Percentiles rank a stretch among this genome's conserved stretches.
Evolutionary conservation across 2,113 vertebrate genomes (phyloP).

Genomic region (Cichladusa arquata): DNA sequence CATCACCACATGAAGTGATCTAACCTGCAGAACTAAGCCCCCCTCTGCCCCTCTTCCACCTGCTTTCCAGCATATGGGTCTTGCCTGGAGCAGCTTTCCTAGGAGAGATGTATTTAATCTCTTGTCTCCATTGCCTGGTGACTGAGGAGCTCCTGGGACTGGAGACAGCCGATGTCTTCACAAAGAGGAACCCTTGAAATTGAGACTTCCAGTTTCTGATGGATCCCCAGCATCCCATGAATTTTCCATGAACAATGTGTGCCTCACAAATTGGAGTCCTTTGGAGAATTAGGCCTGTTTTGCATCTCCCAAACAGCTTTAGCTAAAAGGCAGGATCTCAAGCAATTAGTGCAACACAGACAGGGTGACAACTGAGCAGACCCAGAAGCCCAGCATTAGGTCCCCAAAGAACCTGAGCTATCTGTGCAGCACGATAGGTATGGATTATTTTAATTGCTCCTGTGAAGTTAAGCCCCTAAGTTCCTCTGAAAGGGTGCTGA

Average conservation of each 20-base stretch:
- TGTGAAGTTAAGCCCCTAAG: conserved; percentile 1
- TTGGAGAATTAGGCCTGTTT: conserved; percentile 19
- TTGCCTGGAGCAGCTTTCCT: neutral
- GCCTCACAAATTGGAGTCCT: neutral
- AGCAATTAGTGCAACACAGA: conserved; percentile 21
- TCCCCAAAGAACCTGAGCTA: conserved; percentile 1
- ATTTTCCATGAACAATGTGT: neutral
- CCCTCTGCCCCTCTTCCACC: neutral
- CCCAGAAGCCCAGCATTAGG: conserved; percentile 2
- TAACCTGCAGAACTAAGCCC: neutral
- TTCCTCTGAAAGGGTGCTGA: conserved; percentile 1
- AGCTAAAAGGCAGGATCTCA: neutral
- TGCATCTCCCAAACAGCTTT: conserved; percentile 12
- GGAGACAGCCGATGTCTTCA: neutral
- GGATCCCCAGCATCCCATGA: neutral
- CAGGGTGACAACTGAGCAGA: conserved; percentile 40
- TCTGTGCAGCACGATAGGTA: neutral
- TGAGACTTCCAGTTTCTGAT: neutral
- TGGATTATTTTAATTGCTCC: conserved; percentile 36
- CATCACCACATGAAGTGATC: neutral
- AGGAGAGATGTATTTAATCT: neutral
- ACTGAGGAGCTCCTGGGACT: neutral
- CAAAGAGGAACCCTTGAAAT: neutral
- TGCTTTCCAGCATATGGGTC: neutral
- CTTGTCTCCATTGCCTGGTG: neutral